Evolutionary conservation across 1,140 invertebrate species (phyloP), one percentile per base, ranked within the genome.

Genomic region (Drosophila trapezifrons): DNA sequence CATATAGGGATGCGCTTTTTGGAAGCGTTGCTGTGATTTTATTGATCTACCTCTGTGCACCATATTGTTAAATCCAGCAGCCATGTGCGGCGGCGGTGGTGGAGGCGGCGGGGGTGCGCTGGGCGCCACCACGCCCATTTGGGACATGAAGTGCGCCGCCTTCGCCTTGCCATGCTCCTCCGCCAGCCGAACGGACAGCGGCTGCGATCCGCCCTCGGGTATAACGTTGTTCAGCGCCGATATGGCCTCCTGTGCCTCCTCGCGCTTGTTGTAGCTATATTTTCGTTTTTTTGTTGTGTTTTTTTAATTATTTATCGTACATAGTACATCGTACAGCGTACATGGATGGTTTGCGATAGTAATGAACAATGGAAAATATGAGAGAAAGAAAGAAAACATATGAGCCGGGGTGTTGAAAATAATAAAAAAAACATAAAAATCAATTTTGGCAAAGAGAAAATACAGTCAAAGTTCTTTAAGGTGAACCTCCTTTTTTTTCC

Each of bases 101-200:
- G 84, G 78, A 25, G 82, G 84, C 38, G 82, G 84, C 43, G 79
- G 82, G 20, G 83, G 80, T 43, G 64, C 78, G 52, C 71, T 64
- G 13, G 76, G 77, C 40, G 80, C 56, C 37, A 64, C 75, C 80
- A 91, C 80, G 27, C 90, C 83, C 83, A 91, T 74, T 70, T 91
- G 90, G n/a, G 83, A 77, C 86, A 91, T 90, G 73, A 90, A 92
- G 12, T 90, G 89, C n/a, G 87, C 83, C 8, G 96, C 96, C 85
- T 97, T 97, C 90, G 97, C 96, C 91, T 98, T 97, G 13, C 97
- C 96, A 89, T 98, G 98, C 91, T 98, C 97, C 92, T 98, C 97
- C 0, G 98, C 98, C 78, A 98, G 93, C 4, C 93, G 91, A 94
- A 99, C 97, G 67, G 94, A 95, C 12, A 99, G 93, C 9, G 97